Evolutionary conservation across 2,113 vertebrate genomes (phyloP).

Genomic region (Stomatorhinus ivindoensis): DNA sequence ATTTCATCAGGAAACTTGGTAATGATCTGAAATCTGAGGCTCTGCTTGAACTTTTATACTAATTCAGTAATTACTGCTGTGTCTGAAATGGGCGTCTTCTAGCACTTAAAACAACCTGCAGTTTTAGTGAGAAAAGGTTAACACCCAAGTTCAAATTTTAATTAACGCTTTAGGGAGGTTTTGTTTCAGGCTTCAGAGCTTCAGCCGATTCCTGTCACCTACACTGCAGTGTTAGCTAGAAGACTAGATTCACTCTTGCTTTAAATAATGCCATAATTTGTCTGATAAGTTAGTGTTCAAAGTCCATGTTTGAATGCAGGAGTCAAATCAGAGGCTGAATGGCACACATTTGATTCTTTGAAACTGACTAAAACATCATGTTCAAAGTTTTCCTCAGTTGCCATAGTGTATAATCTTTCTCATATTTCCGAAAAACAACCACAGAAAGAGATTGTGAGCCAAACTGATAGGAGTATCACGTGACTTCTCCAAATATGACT

Average conservation of each 20-base stretch:
- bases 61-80: constrained; percentile 97
- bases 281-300: neutral
- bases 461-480: neutral
- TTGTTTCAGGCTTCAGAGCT: constrained; percentile 58
- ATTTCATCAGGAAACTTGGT: constrained; percentile 76
- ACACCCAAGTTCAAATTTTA: constrained; percentile 77
- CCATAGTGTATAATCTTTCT: no score
- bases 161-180: constrained; percentile 69
- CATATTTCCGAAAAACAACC: neutral
- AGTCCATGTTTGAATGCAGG: neutral
- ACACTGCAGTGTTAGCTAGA: neutral
- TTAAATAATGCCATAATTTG: neutral
- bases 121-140: constrained; percentile 65
- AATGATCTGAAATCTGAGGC: constrained; percentile 86
- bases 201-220: constrained; percentile 59
- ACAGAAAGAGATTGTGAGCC: neutral
- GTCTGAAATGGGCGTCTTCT: constrained; percentile 69
- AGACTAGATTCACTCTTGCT: neutral
- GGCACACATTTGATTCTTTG: neutral
- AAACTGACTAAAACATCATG: neutral
- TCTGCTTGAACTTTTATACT: constrained; percentile 86
- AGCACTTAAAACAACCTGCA: constrained; percentile 67
- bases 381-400: neutral
- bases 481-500: neutral
- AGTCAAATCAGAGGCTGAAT: neutral